Conservation (phyloP, 2,888 invertebrate genomes). For the Molanna angustata region DNA sequence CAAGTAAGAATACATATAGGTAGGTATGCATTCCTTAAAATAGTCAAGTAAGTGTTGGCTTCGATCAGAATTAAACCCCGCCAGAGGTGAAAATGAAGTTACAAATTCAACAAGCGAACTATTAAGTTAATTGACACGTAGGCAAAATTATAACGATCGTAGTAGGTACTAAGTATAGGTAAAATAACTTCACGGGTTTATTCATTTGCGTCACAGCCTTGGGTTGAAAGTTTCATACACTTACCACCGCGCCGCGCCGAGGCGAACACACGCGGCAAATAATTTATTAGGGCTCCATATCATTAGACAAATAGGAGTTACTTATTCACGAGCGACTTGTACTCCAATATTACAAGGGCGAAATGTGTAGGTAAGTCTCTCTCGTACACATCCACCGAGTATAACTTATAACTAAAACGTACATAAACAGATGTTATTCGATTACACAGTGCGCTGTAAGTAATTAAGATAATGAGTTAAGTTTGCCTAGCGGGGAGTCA, state of each 20-base stretch:
- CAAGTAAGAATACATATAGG: too few species aligned
- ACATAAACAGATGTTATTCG: slow-evolving; percentile 33
- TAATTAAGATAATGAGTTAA: slow-evolving; percentile 34
- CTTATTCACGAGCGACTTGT: slow-evolving; percentile 28
- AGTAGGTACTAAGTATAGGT: background rate
- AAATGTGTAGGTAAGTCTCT: slow-evolving; percentile 4
- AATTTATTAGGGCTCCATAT: slow-evolving; percentile 32
- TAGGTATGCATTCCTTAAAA: too few species aligned
- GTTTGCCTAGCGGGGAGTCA: slow-evolving; percentile 24
- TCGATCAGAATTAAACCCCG: too few species aligned
- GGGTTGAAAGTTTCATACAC: slow-evolving; percentile 22
- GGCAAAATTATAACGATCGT: slow-evolving; percentile 3
- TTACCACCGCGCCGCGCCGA: slow-evolving; percentile 12
- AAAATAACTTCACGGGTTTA: slow-evolving; percentile 19
- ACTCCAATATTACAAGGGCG: slow-evolving; percentile 24
- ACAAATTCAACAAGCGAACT: background rate
- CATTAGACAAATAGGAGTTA: slow-evolving; percentile 32
- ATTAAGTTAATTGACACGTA: slow-evolving; percentile 11
- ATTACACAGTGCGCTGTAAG: slow-evolving; percentile 31
- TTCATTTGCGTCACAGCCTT: slow-evolving; percentile 14
- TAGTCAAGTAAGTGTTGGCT: too few species aligned
- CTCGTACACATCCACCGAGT: slow-evolving; percentile 16
- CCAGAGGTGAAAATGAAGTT: background rate
- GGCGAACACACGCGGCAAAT: slow-evolving; percentile 27
- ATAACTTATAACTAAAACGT: slow-evolving; percentile 27